A percentile compares a stretch with the other conserved stretches of the same genome.
Conservation (phyloP, 2,797 vertebrate species). For the Hippocampus kuda region DNA sequence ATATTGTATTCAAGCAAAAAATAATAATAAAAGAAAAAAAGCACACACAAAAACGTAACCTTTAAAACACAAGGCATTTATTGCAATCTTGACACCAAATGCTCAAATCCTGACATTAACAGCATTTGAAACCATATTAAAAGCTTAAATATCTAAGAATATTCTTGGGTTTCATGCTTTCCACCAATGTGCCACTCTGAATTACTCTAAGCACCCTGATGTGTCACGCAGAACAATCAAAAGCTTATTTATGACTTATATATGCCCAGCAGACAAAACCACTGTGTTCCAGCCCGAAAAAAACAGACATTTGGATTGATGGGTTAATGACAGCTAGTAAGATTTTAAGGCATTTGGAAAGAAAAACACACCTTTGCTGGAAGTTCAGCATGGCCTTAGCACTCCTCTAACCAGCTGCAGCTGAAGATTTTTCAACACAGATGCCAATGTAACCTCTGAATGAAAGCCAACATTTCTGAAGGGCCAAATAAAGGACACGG, state of each 20-base stretch:
- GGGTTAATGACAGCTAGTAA: slow-evolving; percentile 36
- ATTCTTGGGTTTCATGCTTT: slow-evolving; percentile 27
- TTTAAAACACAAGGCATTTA: slow-evolving; percentile 1
- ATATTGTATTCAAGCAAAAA: neutral
- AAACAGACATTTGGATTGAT: slow-evolving; percentile 26
- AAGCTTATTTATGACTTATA: slow-evolving; percentile 22
- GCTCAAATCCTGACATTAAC: slow-evolving; percentile 23
- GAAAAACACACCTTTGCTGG: slow-evolving; percentile 46
- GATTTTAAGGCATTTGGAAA: slow-evolving; percentile 35
- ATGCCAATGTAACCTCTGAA: slow-evolving; percentile 47
- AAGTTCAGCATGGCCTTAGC: slow-evolving; percentile 23
- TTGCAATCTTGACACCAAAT: slow-evolving; percentile 9
- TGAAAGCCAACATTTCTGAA: slow-evolving; percentile 33
- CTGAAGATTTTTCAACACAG: slow-evolving; percentile 24
- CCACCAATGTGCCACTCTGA: slow-evolving; percentile 29
- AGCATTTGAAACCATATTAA: slow-evolving; percentile 25
- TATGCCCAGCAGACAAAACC: slow-evolving; percentile 27
- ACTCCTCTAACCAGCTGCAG: slow-evolving; percentile 37
- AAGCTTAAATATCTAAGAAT: slow-evolving; percentile 12
- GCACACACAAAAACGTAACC: neutral
- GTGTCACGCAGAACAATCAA: slow-evolving; percentile 19
- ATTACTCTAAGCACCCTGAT: slow-evolving; percentile 24
- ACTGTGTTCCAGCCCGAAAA: slow-evolving; percentile 24
- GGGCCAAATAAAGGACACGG: slow-evolving; percentile 40
- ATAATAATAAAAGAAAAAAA: neutral